Percentiles rank a stretch among this genome's conserved stretches.
Evolutionary conservation across 2,888 invertebrate species (phyloP).

Genomic region (Nemurella pictetii): DNA sequence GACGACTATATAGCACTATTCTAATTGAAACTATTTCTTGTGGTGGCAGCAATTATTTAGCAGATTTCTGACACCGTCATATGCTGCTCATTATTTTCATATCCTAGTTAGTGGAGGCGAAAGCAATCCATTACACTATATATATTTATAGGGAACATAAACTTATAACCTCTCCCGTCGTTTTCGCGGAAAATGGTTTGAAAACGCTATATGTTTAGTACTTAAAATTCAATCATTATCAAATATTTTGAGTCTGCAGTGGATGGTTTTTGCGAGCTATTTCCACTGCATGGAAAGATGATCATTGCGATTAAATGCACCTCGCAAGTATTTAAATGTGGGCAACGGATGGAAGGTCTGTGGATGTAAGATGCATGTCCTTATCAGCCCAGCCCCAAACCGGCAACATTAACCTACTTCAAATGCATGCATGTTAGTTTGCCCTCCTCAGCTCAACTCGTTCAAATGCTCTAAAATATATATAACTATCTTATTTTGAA

Average conservation of each 20-base stretch:
- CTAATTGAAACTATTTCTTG: no score
- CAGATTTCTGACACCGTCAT: no score
- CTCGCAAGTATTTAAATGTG: background rate
- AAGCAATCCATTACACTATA: background rate
- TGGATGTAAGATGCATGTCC: background rate
- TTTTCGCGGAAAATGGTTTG: background rate
- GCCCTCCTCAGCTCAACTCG: background rate
- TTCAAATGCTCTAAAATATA: background rate
- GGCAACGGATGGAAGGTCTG: background rate
- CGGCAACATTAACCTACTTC: slow-evolving; percentile 23
- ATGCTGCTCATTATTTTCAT: no score
- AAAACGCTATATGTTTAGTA: background rate
- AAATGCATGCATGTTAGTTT: no score
- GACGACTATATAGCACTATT: no score
- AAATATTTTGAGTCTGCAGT: background rate
- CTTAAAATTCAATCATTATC: slow-evolving; percentile 8
- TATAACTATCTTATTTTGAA: background rate
- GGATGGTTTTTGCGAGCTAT: background rate
- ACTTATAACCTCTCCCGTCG: background rate
- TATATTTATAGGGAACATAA: background rate
- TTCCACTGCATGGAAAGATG: background rate
- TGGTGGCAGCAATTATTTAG: no score
- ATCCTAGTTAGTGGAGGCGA: no score
- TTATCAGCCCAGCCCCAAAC: background rate
- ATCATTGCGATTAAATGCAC: background rate